Percentiles rank a stretch among this genome's conserved stretches.
These are phyloP conservation scores for Metellina segmentata DNA, from an alignment of 2,888 invertebrate species.

Conservation along the genomic window DNA sequence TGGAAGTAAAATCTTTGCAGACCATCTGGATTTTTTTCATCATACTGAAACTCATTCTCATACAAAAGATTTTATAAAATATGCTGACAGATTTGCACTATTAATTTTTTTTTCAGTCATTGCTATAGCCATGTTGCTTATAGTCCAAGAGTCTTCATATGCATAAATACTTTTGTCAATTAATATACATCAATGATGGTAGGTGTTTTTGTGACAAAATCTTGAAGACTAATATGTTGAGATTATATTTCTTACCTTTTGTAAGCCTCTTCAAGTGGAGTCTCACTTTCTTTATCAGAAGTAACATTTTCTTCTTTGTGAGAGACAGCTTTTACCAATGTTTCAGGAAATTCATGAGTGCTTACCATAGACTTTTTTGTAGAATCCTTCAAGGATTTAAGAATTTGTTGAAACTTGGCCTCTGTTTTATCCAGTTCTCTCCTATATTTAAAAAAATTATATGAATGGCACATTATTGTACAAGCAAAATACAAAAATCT, in stretches of 20 bases:
- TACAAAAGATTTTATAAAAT: neutral
- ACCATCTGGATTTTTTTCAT: too few species aligned
- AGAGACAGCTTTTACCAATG: neutral
- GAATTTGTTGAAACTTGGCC: conserved; percentile 34
- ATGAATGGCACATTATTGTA: too few species aligned
- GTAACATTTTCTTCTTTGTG: neutral
- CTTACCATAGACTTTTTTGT: conserved; percentile 20
- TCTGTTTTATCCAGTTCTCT: conserved; percentile 41
- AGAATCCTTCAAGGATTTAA: conserved; percentile 22
- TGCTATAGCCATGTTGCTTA: neutral
- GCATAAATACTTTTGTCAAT: neutral
- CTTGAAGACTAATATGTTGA: too few species aligned
- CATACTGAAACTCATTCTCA: neutral
- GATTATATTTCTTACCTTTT: neutral
- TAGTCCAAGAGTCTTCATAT: neutral
- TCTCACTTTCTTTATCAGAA: neutral
- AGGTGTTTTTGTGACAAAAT: too few species aligned
- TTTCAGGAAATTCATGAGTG: conserved; percentile 29
- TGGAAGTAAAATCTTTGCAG: too few species aligned
- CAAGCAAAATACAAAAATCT: too few species aligned
- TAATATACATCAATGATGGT: neutral
- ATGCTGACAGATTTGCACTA: neutral
- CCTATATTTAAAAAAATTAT: conserved; percentile 14
- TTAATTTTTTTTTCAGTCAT: neutral
- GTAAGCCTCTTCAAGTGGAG: neutral